Base-by-base conservation (phyloP, 2,888 invertebrate genomes). In the Morpho achilles region DNA sequence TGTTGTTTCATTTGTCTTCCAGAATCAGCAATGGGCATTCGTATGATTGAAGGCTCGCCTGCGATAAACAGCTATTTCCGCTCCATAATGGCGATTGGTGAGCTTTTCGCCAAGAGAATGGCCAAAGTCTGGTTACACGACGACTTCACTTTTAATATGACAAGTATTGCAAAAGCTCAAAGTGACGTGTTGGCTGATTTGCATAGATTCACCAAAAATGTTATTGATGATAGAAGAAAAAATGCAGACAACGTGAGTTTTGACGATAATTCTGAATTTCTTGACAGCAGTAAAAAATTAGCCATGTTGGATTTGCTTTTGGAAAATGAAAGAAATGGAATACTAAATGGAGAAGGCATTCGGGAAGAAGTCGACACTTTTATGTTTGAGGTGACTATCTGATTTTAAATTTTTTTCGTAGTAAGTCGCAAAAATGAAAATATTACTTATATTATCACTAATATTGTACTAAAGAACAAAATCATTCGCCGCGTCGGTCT, bases 291-390 rank as follows among this genome's bases (percentile, higher is more conserved):
- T 5, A 91, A 85, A 6, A 83, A 79, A 51, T 80, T 92, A 74
- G 93, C 93, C 0, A 93, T 94, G 78, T 75, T 95, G 59, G 94
- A 95, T 77, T 79, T 94, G 41, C 72, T 95, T 5, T 70, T 95
- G 6, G 89, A 92, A 54, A 88, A 92, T 41, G 91, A 90, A 64
- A 85, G 90, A 51, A 87, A 92, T 61, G 93, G 92, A 1, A 82
- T 80, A 5, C 79, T 94, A 22, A 91, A 91, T 10, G 88, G 92
- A 65, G 73, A 88, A 32, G 93, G 93, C 56, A 92, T 95, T 51
- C 85, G 93, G 58, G 93, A 94, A 71, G 94, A 95, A 81, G 93
- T 94, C 0, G 93, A 95, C 66, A 95, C 94, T 0, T 94, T 95
- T 67, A 92, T 94, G 92, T 95, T 95, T 80, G 94, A 92, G 77